A percentile compares a stretch with the other conserved stretches of the same genome.
Conservation (phyloP, 2,113 vertebrate species). For the Vidua chalybeata region DNA sequence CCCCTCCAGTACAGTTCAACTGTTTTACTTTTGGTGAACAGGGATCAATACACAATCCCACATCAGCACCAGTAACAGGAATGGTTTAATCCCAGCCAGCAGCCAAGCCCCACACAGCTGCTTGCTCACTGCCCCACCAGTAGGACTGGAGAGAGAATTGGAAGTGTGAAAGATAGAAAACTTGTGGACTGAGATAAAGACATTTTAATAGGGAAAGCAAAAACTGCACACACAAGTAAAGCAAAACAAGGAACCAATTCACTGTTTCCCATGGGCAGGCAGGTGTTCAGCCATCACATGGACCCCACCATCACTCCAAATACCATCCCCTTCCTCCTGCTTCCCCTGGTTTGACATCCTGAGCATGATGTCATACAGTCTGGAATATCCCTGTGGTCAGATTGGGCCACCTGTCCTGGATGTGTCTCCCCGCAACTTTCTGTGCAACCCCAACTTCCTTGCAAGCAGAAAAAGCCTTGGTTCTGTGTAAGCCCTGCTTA, state of each 20-base stretch:
- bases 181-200: background rate
- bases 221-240: background rate
- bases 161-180: background rate
- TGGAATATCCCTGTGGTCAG: background rate
- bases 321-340: background rate
- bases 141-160: background rate
- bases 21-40: background rate
- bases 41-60: background rate
- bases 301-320: background rate
- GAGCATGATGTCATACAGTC: background rate
- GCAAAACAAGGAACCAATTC: background rate
- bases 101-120: background rate
- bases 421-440: accelerated
- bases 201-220: background rate
- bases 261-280: background rate
- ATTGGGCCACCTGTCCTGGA: background rate
- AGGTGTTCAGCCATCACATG: background rate
- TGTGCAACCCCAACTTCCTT: background rate
- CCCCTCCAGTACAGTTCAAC: background rate
- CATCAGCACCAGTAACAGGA: background rate
- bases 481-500: background rate
- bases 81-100: background rate
- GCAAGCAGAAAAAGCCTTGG: background rate
- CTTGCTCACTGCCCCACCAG: background rate
- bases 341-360: background rate